phyloP scores from a whole-genome alignment of 2,888 invertebrate genomes.

The Matsumyia berberina region DNA sequence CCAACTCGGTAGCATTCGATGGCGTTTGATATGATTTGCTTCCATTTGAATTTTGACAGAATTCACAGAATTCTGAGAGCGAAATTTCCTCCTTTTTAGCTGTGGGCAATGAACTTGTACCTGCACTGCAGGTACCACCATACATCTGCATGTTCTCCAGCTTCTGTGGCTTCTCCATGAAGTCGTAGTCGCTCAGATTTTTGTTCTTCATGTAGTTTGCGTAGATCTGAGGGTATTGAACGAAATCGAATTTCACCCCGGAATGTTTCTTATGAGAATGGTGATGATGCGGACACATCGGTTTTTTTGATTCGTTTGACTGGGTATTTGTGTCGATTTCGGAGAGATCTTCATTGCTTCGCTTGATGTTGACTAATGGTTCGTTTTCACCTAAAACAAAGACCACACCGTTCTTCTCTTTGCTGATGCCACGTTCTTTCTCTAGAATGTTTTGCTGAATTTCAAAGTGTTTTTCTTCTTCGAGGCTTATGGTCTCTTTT shows the following conservation, averaged over 20 bases:
- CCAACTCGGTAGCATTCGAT: conserved; percentile 91
- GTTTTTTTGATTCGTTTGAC: conserved; percentile 40
- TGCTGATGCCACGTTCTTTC: conserved; percentile 44
- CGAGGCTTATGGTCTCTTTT: conserved; percentile 82
- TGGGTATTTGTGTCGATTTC: conserved; percentile 37
- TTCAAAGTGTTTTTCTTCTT: conserved; percentile 79
- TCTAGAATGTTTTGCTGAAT: conserved; percentile 50
- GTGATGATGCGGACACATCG: conserved; percentile 81
- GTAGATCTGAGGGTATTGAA: conserved; percentile 90
- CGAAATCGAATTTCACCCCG: conserved; percentile 90
- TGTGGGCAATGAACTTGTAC: conserved; percentile 64
- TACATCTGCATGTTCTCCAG: conserved; percentile 77
- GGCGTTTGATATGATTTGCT: conserved; percentile 89
- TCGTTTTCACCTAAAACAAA: conserved; percentile 91
- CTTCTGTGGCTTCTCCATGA: conserved; percentile 80
- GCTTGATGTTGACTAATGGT: conserved; percentile 87
- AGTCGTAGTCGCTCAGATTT: conserved; percentile 86
- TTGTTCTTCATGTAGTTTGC: conserved; percentile 91
- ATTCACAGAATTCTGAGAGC: conserved; percentile 85
- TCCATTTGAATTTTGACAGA: conserved; percentile 85
- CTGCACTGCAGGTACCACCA: conserved; percentile 22
- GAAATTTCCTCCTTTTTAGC: conserved; percentile 72
- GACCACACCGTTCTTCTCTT: conserved; percentile 85
- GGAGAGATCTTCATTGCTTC: conserved; percentile 83
- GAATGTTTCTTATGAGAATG: conserved; percentile 86